A percentile compares a stretch with the other conserved stretches of the same genome.
Conservation (phyloP, 2,797 vertebrate genomes). For the Masticophis lateralis region DNA sequence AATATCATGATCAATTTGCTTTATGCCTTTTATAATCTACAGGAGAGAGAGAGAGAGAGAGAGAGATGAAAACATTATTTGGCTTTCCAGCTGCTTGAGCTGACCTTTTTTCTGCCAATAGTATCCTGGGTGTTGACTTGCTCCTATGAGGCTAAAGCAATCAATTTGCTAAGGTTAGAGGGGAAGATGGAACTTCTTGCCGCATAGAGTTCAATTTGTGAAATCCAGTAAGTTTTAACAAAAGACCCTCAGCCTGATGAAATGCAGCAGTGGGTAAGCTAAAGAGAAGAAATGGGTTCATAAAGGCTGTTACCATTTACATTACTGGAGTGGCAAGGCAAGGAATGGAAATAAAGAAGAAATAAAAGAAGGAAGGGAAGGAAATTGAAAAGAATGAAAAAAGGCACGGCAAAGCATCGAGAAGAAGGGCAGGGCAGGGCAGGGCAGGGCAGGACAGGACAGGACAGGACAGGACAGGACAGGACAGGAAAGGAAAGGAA, state of each 20-base stretch:
- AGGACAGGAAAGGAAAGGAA: not conserved
- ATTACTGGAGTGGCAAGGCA: not conserved
- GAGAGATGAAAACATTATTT: not conserved
- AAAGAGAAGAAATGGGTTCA: not conserved
- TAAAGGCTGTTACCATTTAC: not conserved
- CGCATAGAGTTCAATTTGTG: not conserved
- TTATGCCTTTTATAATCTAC: not conserved
- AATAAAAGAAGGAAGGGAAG: not conserved
- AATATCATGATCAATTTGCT: not conserved
- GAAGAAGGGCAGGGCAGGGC: not conserved
- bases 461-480: accelerated
- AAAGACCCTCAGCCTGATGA: not conserved
- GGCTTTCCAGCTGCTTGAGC: not conserved
- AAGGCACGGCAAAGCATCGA: not conserved
- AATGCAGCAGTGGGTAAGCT: not conserved
- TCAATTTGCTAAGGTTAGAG: not conserved
- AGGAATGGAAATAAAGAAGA: not conserved
- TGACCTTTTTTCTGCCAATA: not conserved
- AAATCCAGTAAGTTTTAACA: not conserved
- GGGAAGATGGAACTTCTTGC: not conserved
- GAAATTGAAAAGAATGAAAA: not conserved
- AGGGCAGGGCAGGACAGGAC: too few species aligned
- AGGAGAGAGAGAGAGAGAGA: not conserved
- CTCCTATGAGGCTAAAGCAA: not conserved
- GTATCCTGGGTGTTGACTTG: not conserved